These are phyloP conservation scores for Hirudo medicinalis DNA, from an alignment of 1,140 invertebrate species.

Conservation along the genomic window DNA sequence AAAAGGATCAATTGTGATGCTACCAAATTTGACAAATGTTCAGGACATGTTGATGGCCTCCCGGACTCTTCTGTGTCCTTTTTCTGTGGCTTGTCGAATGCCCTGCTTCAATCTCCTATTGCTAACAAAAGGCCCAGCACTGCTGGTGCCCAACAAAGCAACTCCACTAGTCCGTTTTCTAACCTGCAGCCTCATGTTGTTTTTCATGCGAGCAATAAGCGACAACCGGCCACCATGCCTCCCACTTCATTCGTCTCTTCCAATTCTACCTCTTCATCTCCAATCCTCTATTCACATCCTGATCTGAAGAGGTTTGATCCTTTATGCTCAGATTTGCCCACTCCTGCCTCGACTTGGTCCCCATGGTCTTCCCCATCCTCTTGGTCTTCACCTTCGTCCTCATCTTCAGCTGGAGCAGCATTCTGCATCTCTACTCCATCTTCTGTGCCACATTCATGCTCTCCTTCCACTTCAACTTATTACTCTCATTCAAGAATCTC, in stretches of 20 bases:
- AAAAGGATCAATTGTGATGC: conserved; percentile 25
- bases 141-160: not conserved
- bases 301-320: conserved; percentile 3
- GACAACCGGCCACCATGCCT: too few species aligned
- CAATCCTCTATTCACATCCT: not conserved
- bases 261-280: not conserved
- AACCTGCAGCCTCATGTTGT: not conserved
- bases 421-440: too few species aligned
- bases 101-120: not conserved
- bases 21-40: not conserved
- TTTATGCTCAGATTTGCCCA: not conserved
- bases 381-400: not conserved
- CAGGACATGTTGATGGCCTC: not conserved
- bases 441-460: too few species aligned
- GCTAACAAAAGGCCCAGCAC: not conserved
- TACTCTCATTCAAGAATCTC: too few species aligned
- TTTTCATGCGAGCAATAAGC: not conserved
- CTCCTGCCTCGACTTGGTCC: not conserved
- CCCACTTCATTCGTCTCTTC: not conserved
- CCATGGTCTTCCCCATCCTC: not conserved
- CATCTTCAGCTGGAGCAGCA: not conserved
- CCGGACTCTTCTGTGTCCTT: not conserved
- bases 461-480: too few species aligned
- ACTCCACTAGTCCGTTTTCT: not conserved
- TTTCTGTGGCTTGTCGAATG: not conserved